Evolutionary conservation across 2,113 vertebrate genomes (phyloP), one percentile per base, ranked within the genome.

Genomic region (Marmota monax): DNA sequence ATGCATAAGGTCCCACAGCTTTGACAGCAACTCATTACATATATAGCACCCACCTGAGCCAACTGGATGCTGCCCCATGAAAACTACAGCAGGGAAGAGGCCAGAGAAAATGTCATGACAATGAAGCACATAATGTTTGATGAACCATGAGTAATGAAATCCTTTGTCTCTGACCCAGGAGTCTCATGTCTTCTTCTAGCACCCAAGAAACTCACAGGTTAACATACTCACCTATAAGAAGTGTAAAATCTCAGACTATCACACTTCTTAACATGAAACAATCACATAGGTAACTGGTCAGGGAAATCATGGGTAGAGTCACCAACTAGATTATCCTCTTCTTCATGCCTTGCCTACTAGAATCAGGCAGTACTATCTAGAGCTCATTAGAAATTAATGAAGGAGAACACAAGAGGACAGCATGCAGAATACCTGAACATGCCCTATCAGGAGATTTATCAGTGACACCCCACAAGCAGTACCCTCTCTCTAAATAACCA

Each of bases 111-210:
- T 37, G 5, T 61, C 45, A 58, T 58, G 20, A 82, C 20, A 70
- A 48, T 39, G 23, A 82, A 89, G 27, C 29, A 61, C 9, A 67
- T 37, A 45, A 29, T 84, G 14, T 53, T n/a, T 86, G 8, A 27
- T 37, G n/a, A 84, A 34, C 17, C 14, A 45, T 12, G 27, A 29
- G 56, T 56, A 79, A 34, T 18, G 48, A 56, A 79, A 86, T 67
- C 34, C 65, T 92, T 69, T 95, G 34, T 78, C 82, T 88, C 39
- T 77, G 70, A 77, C 45, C 17, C n/a, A 93, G 42, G 7, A 84
- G 34, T 83, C 39, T 76, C 23, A 0, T 22, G 32, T 72, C 37
- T 85, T 80, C 74, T 89, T 37, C 79, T n/a, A 67, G 37, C 34
- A 70, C 70, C 39, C 69, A 70, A 17, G 48, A 83, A 45, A 70